Base-by-base conservation (phyloP, 2,113 vertebrate genomes). In the Microtus ochrogaster region DNA sequence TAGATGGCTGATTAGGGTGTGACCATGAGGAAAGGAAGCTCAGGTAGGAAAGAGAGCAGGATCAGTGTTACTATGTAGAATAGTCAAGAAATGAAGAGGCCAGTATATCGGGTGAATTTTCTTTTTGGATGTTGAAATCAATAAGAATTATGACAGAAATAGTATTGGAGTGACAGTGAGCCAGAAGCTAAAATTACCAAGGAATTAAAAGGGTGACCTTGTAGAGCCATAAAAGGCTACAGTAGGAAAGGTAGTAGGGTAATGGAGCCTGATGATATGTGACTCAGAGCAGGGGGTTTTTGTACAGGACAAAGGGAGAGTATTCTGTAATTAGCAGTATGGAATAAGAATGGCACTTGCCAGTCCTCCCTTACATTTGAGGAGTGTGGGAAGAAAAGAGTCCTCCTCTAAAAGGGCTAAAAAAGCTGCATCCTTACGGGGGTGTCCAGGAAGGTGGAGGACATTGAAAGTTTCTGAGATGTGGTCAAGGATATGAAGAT, bases 51-150 rank as follows among this genome's bases (percentile, higher is more conserved):
- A 83, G 78, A 91, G 66, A 89, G 55, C 4, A 96, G 36, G 58
- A 61, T 81, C 74, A 95, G 5, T 95, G 90, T 70, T 78, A 33
- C 72, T 72, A 19, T 74, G 28, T 65, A 90, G 9, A 76, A 81
- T 77, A 47, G 19, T 92, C 41, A 81, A 88, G 79, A 97, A 96
- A 83, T 4, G 22, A 76, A 93, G 58, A 92, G 41, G 13, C 61
- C 77, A 82, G 36, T 49, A 81, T 92, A 90, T 68, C 95, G 95
- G 26, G 72, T 66, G 36, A 49, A 72, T 90, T 92, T 89, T 91
- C 93, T 88, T 14, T 94, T 91, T 96, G 30, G 33, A 76, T 96
- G 47, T 96, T 84, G 84, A 90, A 97, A 94, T 96, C 61, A 91
- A 0, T 96, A 87, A 91, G 30, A 91, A 52, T 93, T 87, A 33